Evolutionary conservation across 2,888 invertebrate genomes (phyloP).

Genomic region (Ormyrus nitidulus): DNA sequence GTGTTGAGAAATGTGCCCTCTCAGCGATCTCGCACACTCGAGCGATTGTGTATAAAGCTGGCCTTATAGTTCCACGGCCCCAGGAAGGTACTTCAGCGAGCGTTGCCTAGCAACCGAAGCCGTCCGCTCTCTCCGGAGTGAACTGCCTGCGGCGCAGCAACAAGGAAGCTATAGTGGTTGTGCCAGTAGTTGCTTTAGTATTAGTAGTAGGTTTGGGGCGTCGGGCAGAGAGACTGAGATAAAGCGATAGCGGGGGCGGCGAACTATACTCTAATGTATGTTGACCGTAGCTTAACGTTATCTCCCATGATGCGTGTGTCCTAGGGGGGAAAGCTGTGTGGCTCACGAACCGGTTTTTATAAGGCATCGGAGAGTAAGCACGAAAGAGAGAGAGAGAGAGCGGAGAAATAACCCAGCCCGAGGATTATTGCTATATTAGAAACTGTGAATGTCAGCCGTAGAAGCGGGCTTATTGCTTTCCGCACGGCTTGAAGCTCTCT

Average conservation of each 20-base stretch:
- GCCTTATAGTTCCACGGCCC: slow-evolving; percentile 36
- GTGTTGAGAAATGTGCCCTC: slow-evolving; percentile 53
- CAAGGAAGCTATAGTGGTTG: not conserved
- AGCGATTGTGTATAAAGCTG: not conserved
- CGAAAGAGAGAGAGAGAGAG: slow-evolving; percentile 2
- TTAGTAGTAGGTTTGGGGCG: slow-evolving; percentile 30
- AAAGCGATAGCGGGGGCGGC: slow-evolving; percentile 34
- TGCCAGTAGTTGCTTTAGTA: slow-evolving; percentile 31
- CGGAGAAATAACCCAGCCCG: not conserved
- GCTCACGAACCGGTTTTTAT: slow-evolving; percentile 51
- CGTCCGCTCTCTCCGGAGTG: slow-evolving; percentile 8
- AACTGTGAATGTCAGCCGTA: not conserved
- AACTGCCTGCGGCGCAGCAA: not conserved
- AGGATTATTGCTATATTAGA: slow-evolving; percentile 47
- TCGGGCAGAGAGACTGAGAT: not conserved
- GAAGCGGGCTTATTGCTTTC: not conserved
- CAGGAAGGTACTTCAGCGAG: slow-evolving; percentile 48
- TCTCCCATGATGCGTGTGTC: not conserved
- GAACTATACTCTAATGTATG: slow-evolving; percentile 16
- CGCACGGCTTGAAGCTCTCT: not conserved
- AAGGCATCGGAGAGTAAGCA: slow-evolving; percentile 1
- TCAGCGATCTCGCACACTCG: slow-evolving; percentile 25
- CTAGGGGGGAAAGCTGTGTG: slow-evolving; percentile 20
- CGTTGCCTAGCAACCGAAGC: slow-evolving; percentile 55
- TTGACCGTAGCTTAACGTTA: not conserved